These are phyloP conservation scores for Luperina testacea DNA, from an alignment of 2,888 invertebrate genomes.

Conservation along the genomic window DNA sequence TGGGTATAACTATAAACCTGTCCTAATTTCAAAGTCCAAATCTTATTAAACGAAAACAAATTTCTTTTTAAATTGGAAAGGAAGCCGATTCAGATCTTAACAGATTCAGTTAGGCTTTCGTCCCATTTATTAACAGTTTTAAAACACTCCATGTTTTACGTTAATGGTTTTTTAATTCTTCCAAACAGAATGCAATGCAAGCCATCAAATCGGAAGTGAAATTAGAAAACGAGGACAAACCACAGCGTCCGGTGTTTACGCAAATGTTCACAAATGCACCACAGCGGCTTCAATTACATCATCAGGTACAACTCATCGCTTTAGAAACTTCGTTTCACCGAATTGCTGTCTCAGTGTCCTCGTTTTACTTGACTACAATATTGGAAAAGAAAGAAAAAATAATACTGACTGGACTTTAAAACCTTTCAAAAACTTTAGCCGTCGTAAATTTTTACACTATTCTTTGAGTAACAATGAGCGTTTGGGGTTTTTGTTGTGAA, in stretches of 20 bases:
- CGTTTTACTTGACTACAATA: background rate
- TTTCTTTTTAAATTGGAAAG: background rate
- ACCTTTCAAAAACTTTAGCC: background rate
- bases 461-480: background rate
- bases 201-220: conserved; percentile 86
- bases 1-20: background rate
- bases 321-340: background rate
- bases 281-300: conserved; percentile 75
- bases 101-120: too few species aligned
- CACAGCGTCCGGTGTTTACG: conserved; percentile 68
- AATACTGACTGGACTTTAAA: background rate
- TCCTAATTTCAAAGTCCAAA: background rate
- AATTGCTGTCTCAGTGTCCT: too few species aligned
- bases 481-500: background rate
- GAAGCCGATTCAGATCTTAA: too few species aligned
- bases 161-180: background rate
- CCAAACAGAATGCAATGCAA: conserved; percentile 80
- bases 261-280: conserved; percentile 72
- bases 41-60: background rate
- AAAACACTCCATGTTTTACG: background rate
- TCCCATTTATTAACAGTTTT: background rate
- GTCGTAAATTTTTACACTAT: background rate
- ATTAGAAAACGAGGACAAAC: conserved; percentile 81
- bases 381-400: background rate
- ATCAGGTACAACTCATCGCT: conserved; percentile 69